Evolutionary conservation across 2,888 invertebrate genomes (phyloP), one percentile per base, ranked within the genome.

Genomic region (Microplitis deprimator): DNA sequence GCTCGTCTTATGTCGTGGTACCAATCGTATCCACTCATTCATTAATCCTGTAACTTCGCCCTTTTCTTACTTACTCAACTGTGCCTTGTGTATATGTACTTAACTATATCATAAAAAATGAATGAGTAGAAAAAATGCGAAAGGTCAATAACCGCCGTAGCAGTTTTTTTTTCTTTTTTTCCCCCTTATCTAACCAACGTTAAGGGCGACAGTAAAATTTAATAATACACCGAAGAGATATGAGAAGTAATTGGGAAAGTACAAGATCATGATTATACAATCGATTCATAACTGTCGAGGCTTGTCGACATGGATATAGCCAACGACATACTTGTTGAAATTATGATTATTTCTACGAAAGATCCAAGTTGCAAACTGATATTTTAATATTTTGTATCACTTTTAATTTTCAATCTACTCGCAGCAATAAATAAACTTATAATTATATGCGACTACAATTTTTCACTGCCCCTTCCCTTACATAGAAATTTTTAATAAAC

Each of bases 221-320:
- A 29, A 68, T 68, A 41, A 41, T 39, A 13, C 40, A 41, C 17
- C 6, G 0, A 4, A 13, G 1, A n/a, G 13, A 20, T 20, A 8
- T 8, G 38, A 29, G 8, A 40, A 16, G 29, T 62, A 68, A 29
- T 68, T 68, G 73, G 78, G 77, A 74, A 77, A 75, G 80, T 79
- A 75, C 68, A 68, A 78, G 77, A 81, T 80, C 77, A 76, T 72
- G 79, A 80, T 81, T 79, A 75, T 77, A 75, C 77, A 76, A 79
- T 80, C 79, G 79, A 80, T 81, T 69, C 74, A 67, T 68, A 68
- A 77, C 39, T 69, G 70, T 71, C 29, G 8, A 68, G 74, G 41
- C 13, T 75, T 50, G 79, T 79, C 75, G 71, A 38, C 68, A 74
- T 73, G 71, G 29, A 29, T 29, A 29, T 4, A 29, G 20, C 61